Conservation (phyloP, 2,888 invertebrate species). For the Brachypterus glaber region DNA sequence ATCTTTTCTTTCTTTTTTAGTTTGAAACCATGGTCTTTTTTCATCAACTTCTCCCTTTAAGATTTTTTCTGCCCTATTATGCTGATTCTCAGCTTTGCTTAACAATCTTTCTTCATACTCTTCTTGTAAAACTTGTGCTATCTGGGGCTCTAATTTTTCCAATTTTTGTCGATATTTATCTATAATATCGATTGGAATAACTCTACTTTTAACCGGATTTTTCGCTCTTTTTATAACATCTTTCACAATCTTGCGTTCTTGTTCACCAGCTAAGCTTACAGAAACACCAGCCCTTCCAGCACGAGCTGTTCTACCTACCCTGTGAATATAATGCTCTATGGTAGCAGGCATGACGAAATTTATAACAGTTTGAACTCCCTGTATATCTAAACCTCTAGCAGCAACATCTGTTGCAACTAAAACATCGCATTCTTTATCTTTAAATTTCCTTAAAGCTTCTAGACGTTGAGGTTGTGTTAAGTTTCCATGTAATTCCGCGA, state of each 20-base stretch:
- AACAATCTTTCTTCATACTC: slow-evolving; percentile 75
- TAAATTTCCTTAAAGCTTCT: slow-evolving; percentile 81
- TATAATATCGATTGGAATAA: slow-evolving; percentile 82
- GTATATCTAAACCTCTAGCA: slow-evolving; percentile 81
- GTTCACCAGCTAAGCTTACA: slow-evolving; percentile 90
- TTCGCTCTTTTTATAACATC: slow-evolving; percentile 80
- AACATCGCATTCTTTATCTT: slow-evolving; percentile 74
- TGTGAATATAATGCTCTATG: slow-evolving; percentile 92
- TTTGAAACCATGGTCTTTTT: slow-evolving; percentile 74
- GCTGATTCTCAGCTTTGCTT: slow-evolving; percentile 75
- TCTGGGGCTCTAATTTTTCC: slow-evolving; percentile 64
- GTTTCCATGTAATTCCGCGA: slow-evolving; percentile 88
- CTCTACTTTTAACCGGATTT: slow-evolving; percentile 76
- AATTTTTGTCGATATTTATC: slow-evolving; percentile 75
- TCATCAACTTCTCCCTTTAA: slow-evolving; percentile 43
- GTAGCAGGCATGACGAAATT: slow-evolving; percentile 95
- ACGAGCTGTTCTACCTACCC: slow-evolving; percentile 91
- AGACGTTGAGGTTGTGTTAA: slow-evolving; percentile 91
- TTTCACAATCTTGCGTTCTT: slow-evolving; percentile 83
- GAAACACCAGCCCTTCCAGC: slow-evolving; percentile 87
- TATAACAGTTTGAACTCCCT: slow-evolving; percentile 93
- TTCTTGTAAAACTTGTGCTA: slow-evolving; percentile 59
- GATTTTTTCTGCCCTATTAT: slow-evolving; percentile 59
- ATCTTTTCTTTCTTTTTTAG: slow-evolving; percentile 63
- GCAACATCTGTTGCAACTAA: slow-evolving; percentile 92